Conservation (phyloP, 2,113 vertebrate species). For the Miniopterus natalensis region DNA sequence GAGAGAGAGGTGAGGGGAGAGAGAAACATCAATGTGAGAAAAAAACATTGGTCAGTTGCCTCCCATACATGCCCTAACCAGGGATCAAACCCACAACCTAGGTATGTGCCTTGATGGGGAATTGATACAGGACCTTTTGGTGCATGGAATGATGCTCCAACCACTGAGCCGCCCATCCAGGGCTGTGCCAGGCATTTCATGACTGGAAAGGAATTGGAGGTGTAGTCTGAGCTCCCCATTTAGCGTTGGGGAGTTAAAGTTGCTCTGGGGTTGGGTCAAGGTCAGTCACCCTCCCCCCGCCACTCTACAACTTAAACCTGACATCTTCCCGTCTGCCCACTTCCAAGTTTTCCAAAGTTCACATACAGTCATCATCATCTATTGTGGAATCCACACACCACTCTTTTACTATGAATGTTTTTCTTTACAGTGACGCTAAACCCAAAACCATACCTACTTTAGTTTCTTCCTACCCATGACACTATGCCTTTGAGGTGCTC, state of each 20-base stretch:
- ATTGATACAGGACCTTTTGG: not conserved
- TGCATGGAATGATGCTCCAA: not conserved
- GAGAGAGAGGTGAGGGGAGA: not conserved
- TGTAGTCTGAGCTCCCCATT: not conserved
- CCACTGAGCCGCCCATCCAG: not conserved
- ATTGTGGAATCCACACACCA: rapidly evolving
- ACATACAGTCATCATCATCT: no score
- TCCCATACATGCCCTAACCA: not conserved
- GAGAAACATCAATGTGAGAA: not conserved
- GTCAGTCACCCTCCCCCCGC: not conserved
- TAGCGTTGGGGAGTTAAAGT: not conserved
- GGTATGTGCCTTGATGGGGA: not conserved
- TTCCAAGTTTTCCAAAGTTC: not conserved
- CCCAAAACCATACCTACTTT: not conserved
- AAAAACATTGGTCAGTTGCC: not conserved
- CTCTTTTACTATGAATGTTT: not conserved
- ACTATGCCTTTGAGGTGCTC: not conserved
- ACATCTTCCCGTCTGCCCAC: no score
- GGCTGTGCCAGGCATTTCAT: no score
- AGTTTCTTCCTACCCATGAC: not conserved
- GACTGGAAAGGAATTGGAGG: not conserved
- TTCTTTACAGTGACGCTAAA: not conserved
- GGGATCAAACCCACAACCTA: not conserved
- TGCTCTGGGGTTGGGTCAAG: not conserved
- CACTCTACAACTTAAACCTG: not conserved